phyloP scores from a whole-genome alignment of 2,797 vertebrate genomes.

The Falco columbarius region DNA sequence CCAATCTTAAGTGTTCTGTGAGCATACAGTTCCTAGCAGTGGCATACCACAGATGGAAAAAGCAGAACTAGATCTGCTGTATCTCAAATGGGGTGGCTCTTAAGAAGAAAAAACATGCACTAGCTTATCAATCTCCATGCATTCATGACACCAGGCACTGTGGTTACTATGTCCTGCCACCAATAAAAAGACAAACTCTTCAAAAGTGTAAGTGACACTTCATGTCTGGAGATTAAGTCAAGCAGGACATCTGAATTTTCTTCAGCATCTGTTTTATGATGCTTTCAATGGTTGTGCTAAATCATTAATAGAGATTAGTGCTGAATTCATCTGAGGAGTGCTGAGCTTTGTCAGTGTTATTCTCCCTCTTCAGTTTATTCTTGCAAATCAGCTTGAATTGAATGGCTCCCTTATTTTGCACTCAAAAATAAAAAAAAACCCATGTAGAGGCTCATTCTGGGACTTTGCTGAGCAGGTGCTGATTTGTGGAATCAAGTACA shows the following conservation, averaged over 20 bases:
- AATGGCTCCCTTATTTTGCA: not conserved
- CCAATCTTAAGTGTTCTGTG: not conserved
- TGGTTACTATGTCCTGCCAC: not conserved
- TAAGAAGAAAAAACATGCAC: not conserved
- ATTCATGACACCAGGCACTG: not conserved
- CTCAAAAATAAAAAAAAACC: not conserved
- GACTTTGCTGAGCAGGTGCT: not conserved
- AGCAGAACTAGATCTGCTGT: not conserved
- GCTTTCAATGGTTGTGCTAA: not conserved
- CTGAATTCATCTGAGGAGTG: not conserved
- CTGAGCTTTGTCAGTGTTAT: not conserved
- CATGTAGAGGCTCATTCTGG: not conserved
- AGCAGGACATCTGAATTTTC: not conserved
- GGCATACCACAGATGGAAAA: not conserved
- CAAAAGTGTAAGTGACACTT: not conserved
- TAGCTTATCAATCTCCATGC: not conserved
- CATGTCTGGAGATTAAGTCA: not conserved
- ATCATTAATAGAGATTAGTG: not conserved
- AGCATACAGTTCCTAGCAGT: not conserved
- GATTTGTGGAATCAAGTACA: not conserved
- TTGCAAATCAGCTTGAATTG: not conserved
- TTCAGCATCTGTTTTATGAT: not conserved
- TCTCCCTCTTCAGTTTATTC: not conserved
- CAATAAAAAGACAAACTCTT: not conserved
- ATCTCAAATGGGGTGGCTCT: not conserved